Base-by-base conservation (phyloP, 2,113 vertebrate species). In the Solea senegalensis region DNA sequence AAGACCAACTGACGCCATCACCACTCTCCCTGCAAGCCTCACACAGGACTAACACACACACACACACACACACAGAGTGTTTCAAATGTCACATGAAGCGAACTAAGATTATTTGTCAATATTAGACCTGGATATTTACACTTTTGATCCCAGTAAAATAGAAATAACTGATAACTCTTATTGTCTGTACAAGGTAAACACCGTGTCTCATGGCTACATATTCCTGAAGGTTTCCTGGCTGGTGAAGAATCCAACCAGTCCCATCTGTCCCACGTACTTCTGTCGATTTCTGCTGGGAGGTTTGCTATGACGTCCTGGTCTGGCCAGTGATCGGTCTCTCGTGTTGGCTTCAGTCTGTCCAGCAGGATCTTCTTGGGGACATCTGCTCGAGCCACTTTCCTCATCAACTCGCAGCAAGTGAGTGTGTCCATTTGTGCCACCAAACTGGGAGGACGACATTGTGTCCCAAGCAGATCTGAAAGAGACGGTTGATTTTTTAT, bases 281-380 rank as follows among this genome's bases (percentile, higher is more conserved):
- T 88, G 8, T 73, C 77, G 52, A 97, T 79, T 14, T 63, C 66
- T 8, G 88, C 90, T 1, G 96, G 94, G 1, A 96, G 84, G 15
- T 84, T 90, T 40, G 94, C 81, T 60, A 90, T 87, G 41, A 90
- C 56, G n/a, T 75, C 63, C 8, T 84, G 85, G 7, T 95, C 91
- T 82, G 93, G 81, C 72, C 91, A 81, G 78, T 76, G 79, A 1
- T 85, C 59, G 4, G 81, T 65, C 69, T 65, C 74, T 39, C 46
- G 74, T 39, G 76, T 27, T 57, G 9, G 8, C 4, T 53, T 55
- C 14, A 9, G 12, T 64, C 57, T 14, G 0, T 61, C 60, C 28
- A 50, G 0, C 60, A 13, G 7, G 5, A 11, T 60, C 62, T 28
- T 55, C 40, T 28, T 46, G 21, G 52, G 14, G 21, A 78, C 74